Percentiles rank a stretch among this genome's conserved stretches.
Conservation (phyloP, 23 tunicate genomes). For the Styela clava region DNA sequence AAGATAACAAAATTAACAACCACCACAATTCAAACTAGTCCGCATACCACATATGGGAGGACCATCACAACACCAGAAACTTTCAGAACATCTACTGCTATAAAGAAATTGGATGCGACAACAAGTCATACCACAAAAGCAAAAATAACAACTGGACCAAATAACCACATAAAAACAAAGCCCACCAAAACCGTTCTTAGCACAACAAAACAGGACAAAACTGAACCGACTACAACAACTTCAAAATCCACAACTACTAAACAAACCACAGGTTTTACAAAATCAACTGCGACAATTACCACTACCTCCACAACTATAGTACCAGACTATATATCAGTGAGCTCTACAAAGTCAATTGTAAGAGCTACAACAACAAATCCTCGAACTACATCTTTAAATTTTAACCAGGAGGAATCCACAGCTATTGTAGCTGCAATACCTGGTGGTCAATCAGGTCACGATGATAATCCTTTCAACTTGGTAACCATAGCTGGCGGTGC, state of each 20-base stretch:
- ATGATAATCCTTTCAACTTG: background rate
- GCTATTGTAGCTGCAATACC: background rate
- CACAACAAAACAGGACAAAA: background rate
- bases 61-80: background rate
- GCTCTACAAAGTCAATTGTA: background rate
- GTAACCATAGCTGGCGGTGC: conserved; percentile 22
- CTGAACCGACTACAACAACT: background rate
- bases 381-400: no score
- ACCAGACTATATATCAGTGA: background rate
- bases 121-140: background rate
- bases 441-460: background rate
- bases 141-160: background rate
- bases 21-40: background rate
- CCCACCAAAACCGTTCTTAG: background rate
- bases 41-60: background rate
- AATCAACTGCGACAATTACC: background rate
- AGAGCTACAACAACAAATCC: background rate
- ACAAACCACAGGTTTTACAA: background rate
- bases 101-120: background rate
- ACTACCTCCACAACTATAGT: background rate
- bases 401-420: background rate
- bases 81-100: background rate
- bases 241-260: background rate
- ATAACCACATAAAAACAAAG: no score
- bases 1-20: background rate